phyloP scores from a whole-genome alignment of 2,888 invertebrate genomes.

The Ametastegia equiseti region DNA sequence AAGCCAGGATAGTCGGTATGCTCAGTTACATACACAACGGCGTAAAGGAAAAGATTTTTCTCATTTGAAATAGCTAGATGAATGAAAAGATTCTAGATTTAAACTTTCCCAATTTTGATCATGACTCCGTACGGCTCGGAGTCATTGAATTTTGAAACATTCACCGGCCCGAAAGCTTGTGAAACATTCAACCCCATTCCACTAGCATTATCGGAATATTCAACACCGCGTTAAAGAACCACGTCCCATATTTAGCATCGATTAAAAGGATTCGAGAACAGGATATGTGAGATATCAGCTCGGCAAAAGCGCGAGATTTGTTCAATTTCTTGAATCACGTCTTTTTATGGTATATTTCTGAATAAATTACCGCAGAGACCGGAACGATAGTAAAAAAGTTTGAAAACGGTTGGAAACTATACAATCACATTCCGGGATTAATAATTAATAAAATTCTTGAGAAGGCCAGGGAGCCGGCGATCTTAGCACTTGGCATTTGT shows the following conservation, averaged over 20 bases:
- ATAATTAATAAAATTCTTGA: conserved; percentile 34
- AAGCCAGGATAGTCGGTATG: background rate
- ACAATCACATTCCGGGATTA: background rate
- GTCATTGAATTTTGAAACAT: conserved; percentile 37
- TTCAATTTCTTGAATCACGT: background rate
- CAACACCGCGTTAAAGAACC: conserved; percentile 12
- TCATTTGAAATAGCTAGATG: background rate
- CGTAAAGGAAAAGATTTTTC: background rate
- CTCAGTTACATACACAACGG: background rate
- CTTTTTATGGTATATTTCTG: background rate
- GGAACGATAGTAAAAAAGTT: background rate
- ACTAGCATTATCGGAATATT: conserved; percentile 33
- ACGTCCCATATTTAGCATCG: conserved; percentile 32
- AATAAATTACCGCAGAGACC: background rate
- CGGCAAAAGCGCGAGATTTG: background rate
- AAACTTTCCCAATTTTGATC: conserved; percentile 8
- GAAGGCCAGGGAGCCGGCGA: conserved; percentile 12
- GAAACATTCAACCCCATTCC: conserved; percentile 33
- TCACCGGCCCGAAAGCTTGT: conserved; percentile 9
- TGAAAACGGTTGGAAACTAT: background rate
- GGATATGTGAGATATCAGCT: background rate
- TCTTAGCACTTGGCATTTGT: conserved; percentile 33
- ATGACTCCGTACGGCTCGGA: background rate
- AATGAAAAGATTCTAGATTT: conserved; percentile 2
- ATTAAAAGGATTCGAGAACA: background rate